Percentiles rank a stretch among this genome's conserved stretches.
Evolutionary conservation across 2,888 invertebrate genomes (phyloP).

Genomic region (Suillia variegata): DNA sequence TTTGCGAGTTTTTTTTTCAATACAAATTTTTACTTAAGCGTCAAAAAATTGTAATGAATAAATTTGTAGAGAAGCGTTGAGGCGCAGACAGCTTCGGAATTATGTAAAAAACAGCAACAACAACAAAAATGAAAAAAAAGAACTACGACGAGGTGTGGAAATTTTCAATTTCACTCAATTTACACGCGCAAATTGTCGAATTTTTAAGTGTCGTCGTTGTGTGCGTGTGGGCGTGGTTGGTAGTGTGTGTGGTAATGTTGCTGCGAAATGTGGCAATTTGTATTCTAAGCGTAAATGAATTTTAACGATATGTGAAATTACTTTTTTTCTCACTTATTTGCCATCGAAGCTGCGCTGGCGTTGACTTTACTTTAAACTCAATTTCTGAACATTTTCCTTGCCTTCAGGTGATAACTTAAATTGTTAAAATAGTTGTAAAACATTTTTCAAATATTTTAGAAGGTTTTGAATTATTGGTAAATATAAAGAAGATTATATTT

Average conservation of each 20-base stretch:
- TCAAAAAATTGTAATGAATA: constrained; percentile 54
- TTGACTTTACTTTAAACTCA: too few species aligned
- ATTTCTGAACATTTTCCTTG: too few species aligned
- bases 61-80: constrained; percentile 40
- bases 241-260: constrained; percentile 9
- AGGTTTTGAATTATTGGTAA: too few species aligned
- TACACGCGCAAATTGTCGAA: constrained; percentile 34
- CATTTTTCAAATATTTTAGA: too few species aligned
- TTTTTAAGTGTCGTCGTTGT: constrained; percentile 31
- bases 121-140: background rate
- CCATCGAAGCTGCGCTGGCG: background rate
- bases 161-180: constrained; percentile 58
- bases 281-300: constrained; percentile 53
- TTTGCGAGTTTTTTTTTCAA: constrained; percentile 8
- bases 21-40: constrained; percentile 5
- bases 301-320: constrained; percentile 57
- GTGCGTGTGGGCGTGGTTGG: constrained; percentile 20
- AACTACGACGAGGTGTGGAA: constrained; percentile 43
- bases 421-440: too few species aligned
- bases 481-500: too few species aligned
- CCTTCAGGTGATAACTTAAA: too few species aligned
- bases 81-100: too few species aligned
- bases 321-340: too few species aligned
- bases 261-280: constrained; percentile 52
- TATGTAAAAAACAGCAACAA: too few species aligned